Percentiles rank a stretch among this genome's conserved stretches.
phyloP scores from a whole-genome alignment of 2,888 invertebrate genomes.

The Chrysolina oricalcia region DNA sequence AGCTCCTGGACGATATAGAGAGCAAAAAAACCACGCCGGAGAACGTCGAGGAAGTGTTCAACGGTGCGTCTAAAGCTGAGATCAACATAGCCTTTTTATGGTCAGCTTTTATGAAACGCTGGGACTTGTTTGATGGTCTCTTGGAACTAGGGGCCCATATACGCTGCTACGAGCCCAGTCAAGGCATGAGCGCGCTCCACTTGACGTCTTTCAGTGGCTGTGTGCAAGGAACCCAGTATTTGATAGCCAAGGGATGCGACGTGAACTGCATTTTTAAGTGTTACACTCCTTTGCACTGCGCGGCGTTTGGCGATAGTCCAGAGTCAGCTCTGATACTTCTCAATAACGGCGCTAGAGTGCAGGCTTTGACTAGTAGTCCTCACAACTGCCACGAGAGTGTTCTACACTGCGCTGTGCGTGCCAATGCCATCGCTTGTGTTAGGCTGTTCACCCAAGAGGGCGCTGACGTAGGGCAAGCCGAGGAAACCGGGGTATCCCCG shows the following conservation, averaged over 20 bases:
- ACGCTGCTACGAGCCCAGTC: slow-evolving; percentile 80
- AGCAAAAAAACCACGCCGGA: slow-evolving; percentile 78
- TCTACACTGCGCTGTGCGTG: slow-evolving; percentile 88
- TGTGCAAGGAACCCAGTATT: slow-evolving; percentile 79
- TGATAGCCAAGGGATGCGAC: slow-evolving; percentile 80
- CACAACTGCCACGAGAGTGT: slow-evolving; percentile 82
- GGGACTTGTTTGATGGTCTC: slow-evolving; percentile 79
- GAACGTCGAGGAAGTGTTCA: slow-evolving; percentile 73
- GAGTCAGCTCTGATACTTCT: slow-evolving; percentile 87
- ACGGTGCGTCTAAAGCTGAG: slow-evolving; percentile 78
- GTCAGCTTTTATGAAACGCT: slow-evolving; percentile 82
- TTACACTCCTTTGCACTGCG: slow-evolving; percentile 90
- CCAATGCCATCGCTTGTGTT: slow-evolving; percentile 88
- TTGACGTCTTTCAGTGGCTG: slow-evolving; percentile 87
- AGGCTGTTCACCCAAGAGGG: slow-evolving; percentile 84
- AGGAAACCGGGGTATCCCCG: slow-evolving; percentile 85
- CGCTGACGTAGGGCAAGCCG: slow-evolving; percentile 83
- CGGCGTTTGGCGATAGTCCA: slow-evolving; percentile 90
- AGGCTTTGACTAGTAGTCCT: slow-evolving; percentile 77
- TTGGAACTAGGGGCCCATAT: slow-evolving; percentile 81
- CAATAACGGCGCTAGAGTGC: slow-evolving; percentile 80
- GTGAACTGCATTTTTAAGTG: slow-evolving; percentile 81
- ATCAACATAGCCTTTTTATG: slow-evolving; percentile 83
- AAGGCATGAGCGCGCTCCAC: slow-evolving; percentile 84
- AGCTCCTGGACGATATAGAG: slow-evolving; percentile 84